Evolutionary conservation across 2,797 vertebrate species (phyloP), one percentile per base, ranked within the genome.

Genomic region (Podargus strigoides): DNA sequence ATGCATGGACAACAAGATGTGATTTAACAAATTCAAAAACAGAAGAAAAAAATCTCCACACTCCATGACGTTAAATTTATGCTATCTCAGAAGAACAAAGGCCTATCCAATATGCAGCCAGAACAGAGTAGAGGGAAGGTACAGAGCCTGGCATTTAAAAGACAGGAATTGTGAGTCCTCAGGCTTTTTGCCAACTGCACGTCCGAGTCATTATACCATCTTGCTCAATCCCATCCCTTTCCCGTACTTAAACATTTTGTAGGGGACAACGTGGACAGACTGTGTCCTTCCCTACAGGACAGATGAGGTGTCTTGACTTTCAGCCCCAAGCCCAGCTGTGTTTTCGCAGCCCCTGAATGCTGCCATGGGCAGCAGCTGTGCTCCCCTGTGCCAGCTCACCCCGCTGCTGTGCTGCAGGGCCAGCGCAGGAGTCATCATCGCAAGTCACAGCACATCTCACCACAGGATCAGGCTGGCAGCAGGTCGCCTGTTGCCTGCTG

Each of bases 11-110:
- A 53, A 69, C 36, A 91, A 47, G 74, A 90, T 74, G 72, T 49
- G 27, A 32, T 55, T 95, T 81, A 91, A 89, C 42, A 69, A 75
- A 93, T 77, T 89, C 17, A 66, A 59, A 85, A 92, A 39, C 46
- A 7, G 16, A 12, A 72, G 42, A 26, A 75, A 78, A 55, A 73
- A 66, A 16, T 4, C 9, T 83, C 50, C 41, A 42, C 0, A 5
- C 12, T 68, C n/a, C 47, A 10, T n/a, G 55, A 53, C 0, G 2
- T 81, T 72, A 49, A 52, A 91, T 64, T 77, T 69, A 52, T 55
- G 39, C 32, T 78, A 5, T 47, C 50, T 60, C 73, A 78, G 83
- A 92, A 75, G 69, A 89, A 83, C 55, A 87, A 93, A 87, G 34
- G 14, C 44, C 62, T 21, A 78, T 64, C 39, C 58, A 66, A 44